Evolutionary conservation across 2,888 invertebrate genomes (phyloP), one percentile per base, ranked within the genome.

Genomic region (Nomada hirtipes): DNA sequence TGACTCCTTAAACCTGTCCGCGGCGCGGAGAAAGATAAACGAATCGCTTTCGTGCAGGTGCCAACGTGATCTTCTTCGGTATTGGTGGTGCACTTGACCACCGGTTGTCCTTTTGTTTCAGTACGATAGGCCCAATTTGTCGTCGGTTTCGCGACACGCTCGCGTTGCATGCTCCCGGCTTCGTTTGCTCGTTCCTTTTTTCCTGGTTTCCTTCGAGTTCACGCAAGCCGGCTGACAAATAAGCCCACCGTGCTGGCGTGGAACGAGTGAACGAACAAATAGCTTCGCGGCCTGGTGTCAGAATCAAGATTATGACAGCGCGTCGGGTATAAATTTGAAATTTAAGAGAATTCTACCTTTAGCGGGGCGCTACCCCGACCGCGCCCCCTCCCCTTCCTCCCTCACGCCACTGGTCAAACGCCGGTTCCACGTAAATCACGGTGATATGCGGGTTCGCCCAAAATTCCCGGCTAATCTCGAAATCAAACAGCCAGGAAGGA

Each of bases 381-480:
- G 88, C 79, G 76, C 86, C 86, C 89, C 85, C 85, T 47, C 29
- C 23, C 23, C 44, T 36, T n/a, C 42, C 42, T 44, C n/a, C 42
- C 60, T 57, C n/a, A 7, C 60, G 36, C 60, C 23, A 11, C 44
- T 29, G 73, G 91, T 91, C 71, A 75, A 83, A 81, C 80, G 76
- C 71, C 55, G 79, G 79, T 84, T 83, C 85, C 85, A 83, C 76
- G 91, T 93, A 93, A 93, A 93, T 93, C 93, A 93, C 90, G 68
- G 88, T 93, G 93, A 93, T 93, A 93, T 93, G 93, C 93, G 93
- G 93, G 93, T 93, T 93, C 93, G 92, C 91, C 92, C 88, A 91
- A 93, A 93, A 93, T 93, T 93, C 93, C 87, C 92, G 87, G 92
- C 93, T 93, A 93, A 93, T 93, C 93, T 93, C 91, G 90, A 90